A percentile compares a stretch with the other conserved stretches of the same genome.
These are phyloP conservation scores for Melinopterus prodromus DNA, from an alignment of 2,888 invertebrate genomes.

Conservation along the genomic window DNA sequence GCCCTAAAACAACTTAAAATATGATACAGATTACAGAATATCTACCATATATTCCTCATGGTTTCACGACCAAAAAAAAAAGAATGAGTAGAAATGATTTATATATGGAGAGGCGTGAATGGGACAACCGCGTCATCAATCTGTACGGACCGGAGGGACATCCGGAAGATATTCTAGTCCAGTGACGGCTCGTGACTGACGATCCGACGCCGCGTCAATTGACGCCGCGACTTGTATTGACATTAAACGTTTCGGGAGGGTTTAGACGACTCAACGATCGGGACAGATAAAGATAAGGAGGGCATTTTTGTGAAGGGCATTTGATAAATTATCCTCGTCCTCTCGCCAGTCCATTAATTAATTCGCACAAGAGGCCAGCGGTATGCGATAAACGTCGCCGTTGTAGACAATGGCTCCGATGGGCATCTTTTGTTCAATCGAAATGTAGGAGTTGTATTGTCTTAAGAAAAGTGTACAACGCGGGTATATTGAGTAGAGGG, in stretches of 20 bases:
- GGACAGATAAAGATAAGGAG: background rate
- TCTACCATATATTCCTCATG: background rate
- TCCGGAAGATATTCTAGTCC: slow-evolving; percentile 29
- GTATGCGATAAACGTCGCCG: background rate
- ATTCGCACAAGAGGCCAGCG: background rate
- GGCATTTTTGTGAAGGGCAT: background rate
- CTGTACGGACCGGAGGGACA: background rate
- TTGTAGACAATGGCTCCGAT: background rate
- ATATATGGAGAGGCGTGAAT: background rate
- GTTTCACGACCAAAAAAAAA: background rate
- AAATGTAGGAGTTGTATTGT: slow-evolving; percentile 4
- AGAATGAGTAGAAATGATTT: background rate
- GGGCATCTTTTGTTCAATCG: background rate
- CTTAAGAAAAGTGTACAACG: background rate
- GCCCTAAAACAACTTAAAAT: background rate
- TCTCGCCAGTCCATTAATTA: background rate
- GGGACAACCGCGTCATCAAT: background rate
- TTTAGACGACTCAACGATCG: background rate
- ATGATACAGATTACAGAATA: background rate
- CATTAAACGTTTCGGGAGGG: slow-evolving; percentile 14
- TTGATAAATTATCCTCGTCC: background rate
- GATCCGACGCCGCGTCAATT: slow-evolving; percentile 55
- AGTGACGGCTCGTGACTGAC: slow-evolving; percentile 54
- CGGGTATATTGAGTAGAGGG: background rate
- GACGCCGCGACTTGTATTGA: slow-evolving; percentile 44